These are phyloP conservation scores for Timema cristinae DNA, from an alignment of 2,888 invertebrate genomes.

Conservation along the genomic window DNA sequence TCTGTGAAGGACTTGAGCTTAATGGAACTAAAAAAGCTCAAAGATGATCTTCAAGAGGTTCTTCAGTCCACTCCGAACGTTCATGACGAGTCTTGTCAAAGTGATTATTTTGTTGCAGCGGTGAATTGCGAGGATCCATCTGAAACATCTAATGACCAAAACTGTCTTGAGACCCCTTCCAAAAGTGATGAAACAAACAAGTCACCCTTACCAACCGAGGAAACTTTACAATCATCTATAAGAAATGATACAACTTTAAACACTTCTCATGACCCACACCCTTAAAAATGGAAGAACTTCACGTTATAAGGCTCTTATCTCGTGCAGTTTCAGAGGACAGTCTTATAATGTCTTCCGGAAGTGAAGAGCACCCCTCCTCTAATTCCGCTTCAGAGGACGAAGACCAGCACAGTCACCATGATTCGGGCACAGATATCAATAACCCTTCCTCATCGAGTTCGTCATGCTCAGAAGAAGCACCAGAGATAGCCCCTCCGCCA, in stretches of 20 bases:
- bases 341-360: conserved; percentile 38
- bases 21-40: not conserved
- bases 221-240: not conserved
- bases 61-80: not conserved
- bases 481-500: not conserved
- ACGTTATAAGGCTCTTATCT: conserved; percentile 24
- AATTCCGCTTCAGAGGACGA: not conserved
- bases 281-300: conserved; percentile 20
- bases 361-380: conserved; percentile 14
- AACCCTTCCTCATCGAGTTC: conserved; percentile 22
- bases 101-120: no score
- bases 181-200: not conserved
- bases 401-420: conserved; percentile 18
- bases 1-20: not conserved
- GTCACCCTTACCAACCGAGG: conserved; percentile 8
- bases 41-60: not conserved
- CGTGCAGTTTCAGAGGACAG: conserved; percentile 39
- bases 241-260: not conserved
- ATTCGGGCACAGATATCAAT: conserved; percentile 31
- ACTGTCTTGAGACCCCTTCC: not conserved
- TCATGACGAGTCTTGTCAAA: no score
- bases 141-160: no score
- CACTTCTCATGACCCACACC: not conserved
- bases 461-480: not conserved
- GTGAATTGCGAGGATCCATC: no score